Evolutionary conservation across 2,888 invertebrate genomes (phyloP), one percentile per base, ranked within the genome.

Genomic region (Eupithecia vulgata): DNA sequence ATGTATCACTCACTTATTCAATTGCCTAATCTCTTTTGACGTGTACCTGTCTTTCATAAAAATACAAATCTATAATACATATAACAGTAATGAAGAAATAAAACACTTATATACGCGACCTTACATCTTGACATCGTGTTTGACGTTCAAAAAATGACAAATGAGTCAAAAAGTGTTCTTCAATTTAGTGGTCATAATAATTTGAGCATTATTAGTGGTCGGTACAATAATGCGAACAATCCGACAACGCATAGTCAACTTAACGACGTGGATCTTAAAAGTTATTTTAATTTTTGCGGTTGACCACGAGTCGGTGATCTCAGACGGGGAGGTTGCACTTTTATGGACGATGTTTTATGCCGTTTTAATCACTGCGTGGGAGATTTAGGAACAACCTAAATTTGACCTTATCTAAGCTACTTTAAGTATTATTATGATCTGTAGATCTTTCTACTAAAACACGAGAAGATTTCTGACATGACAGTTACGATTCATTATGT

Each of bases 211-310:
- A 72, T 75, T 75, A 68, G 72, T 61, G 75, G 75, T 75, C 61
- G 65, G 67, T 73, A 69, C 66, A 75, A 73, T 64, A 76, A 76
- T 71, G 59, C 72, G 72, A 48, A 57, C 65, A 76, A 81, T 80
- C 82, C 81, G 82, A 88, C 89, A 88, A 88, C 85, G 84, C 87
- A 88, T 90, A 89, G 85, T 87, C 83, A 72, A 71, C 25, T 89
- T 91, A 90, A 91, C 90, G 90, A 88, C 82, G 76, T 40, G 78
- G 79, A 82, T 85, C 79, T 85, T 85, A 81, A 82, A 84, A 71
- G 70, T 78, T 83, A 85, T 88, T 88, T 91, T 92, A 90, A 89
- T 89, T 87, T 86, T 82, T 91, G 93, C 85, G 93, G 93, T 89
- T 73, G 82, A 87, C 93, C 92, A 80, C 72, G 48, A 37, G 68